These are phyloP conservation scores for Porites divaricata DNA, from an alignment of 92 coral and sea anemone genomes.

Conservation along the genomic window DNA sequence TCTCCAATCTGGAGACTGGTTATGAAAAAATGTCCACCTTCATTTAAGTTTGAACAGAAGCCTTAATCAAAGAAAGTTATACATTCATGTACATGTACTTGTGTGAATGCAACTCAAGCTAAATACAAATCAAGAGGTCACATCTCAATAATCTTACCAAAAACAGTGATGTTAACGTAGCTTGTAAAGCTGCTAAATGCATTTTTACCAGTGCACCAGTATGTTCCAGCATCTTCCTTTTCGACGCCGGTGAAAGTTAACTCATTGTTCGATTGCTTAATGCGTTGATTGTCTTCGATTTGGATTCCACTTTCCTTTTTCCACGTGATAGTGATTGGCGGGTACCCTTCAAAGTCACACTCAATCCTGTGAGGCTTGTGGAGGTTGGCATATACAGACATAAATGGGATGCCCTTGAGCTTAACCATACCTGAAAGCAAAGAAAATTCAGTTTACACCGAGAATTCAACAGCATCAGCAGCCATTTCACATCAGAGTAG, in stretches of 20 bases:
- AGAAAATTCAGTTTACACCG: too few species aligned
- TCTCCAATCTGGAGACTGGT: too few species aligned
- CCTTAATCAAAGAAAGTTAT: too few species aligned
- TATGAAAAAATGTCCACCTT: too few species aligned
- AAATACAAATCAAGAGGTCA: too few species aligned
- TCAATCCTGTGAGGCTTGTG: constrained; percentile 31
- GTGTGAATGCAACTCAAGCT: too few species aligned
- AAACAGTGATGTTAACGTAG: constrained; percentile 72
- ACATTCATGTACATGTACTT: too few species aligned
- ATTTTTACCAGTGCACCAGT: constrained; percentile 82
- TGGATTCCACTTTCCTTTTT: constrained; percentile 43
- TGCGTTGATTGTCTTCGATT: neutral
- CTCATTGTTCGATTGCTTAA: constrained; percentile 2
- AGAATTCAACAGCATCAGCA: too few species aligned
- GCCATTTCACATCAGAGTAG: too few species aligned
- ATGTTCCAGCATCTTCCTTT: constrained; percentile 71
- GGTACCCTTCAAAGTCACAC: constrained; percentile 70
- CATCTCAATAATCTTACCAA: constrained; percentile 57
- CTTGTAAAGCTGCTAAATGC: constrained; percentile 58
- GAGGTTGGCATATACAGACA: constrained; percentile 17
- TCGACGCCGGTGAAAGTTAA: constrained; percentile 48
- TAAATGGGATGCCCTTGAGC: constrained; percentile 5
- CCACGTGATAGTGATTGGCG: constrained; percentile 71
- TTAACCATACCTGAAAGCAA: constrained; percentile 47
- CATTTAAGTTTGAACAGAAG: too few species aligned